These are phyloP conservation scores for Bombus ignitus DNA, from an alignment of 1,140 invertebrate species.

Conservation along the genomic window DNA sequence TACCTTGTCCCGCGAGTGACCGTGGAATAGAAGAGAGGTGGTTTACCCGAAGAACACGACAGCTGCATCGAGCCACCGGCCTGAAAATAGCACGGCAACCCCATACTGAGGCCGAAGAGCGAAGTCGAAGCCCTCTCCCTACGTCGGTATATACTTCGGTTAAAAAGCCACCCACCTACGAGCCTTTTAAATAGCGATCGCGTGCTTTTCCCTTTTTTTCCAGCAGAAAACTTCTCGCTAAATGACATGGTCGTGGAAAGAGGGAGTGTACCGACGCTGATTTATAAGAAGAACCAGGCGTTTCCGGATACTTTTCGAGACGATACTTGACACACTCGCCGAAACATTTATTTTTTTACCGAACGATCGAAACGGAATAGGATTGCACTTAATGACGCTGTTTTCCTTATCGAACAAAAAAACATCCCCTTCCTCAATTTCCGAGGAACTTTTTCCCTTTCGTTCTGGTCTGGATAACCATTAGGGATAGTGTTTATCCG, in stretches of 20 bases:
- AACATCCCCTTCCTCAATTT: conserved; percentile 14
- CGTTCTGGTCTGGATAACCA: conserved; percentile 4
- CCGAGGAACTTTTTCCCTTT: background rate
- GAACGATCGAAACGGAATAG: conserved; percentile 18
- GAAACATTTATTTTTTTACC: conserved; percentile 48
- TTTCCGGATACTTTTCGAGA: conserved; percentile 72
- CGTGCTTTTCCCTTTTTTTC: conserved; percentile 61
- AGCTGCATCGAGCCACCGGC: conserved; percentile 69
- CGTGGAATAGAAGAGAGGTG: conserved; percentile 71
- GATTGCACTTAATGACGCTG: conserved; percentile 59
- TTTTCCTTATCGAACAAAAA: conserved; percentile 45
- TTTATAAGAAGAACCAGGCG: conserved; percentile 69
- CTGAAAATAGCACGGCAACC: conserved; percentile 71
- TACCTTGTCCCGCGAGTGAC: conserved; percentile 68
- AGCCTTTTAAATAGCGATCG: conserved; percentile 67
- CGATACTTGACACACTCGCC: conserved; percentile 28
- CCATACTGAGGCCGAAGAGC: conserved; percentile 66
- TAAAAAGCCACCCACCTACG: conserved; percentile 62
- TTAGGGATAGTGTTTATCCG: background rate
- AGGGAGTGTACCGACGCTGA: conserved; percentile 56
- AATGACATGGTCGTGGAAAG: conserved; percentile 41
- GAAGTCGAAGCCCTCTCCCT: conserved; percentile 56
- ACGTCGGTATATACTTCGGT: conserved; percentile 40
- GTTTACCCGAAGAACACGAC: conserved; percentile 69
- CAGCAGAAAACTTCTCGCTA: conserved; percentile 53